Base-by-base conservation (phyloP, 1,140 invertebrate species). In the Apis dorsata region DNA sequence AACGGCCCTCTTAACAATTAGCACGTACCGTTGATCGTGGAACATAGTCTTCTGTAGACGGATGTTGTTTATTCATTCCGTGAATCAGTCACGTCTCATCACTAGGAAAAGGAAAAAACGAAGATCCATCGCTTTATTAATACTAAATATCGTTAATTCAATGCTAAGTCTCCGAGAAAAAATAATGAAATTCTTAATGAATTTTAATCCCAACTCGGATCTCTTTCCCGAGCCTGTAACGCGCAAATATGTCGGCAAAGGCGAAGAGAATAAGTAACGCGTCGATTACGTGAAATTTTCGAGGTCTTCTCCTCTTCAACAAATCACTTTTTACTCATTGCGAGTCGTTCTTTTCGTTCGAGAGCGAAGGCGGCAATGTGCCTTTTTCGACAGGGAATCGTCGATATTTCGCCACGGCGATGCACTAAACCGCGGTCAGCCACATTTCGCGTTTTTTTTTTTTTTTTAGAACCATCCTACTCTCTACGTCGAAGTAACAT, bases 401-500 rank as follows among this genome's bases (percentile, higher is more conserved):
- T 44, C 83, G 28, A 86, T 85, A 83, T 78, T 86, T 86, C 75
- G 79, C 69, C 57, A 57, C 24, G 60, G 63, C 63, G 24, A 68
- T 53, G 72, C 75, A 85, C 57, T 63, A 86, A 86, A 81, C 69
- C 62, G 44, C 59, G 55, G 10, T 34, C 78, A 60, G 21, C 57
- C 65, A 59, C 55, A 49, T 81, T 66, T 86, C 60, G 44, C n/a
- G n/a, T 34, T 28, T 3, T 34, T 63, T 17, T 28, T 2, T n/a
- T n/a, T 12, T 60, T 83, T 85, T 65, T 79, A 74, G 72, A 70
- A n/a, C 49, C 75, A 24, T n/a, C 44, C 15, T 10, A 1, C 28
- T n/a, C 28, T 63, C 60, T 78, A 49, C 60, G 84, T 83, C 80
- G 84, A 83, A 78, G 80, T 70, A 82, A 86, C 85, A 83, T 87